phyloP scores from a whole-genome alignment of 2,113 vertebrate genomes.

The Neoarius graeffei region DNA sequence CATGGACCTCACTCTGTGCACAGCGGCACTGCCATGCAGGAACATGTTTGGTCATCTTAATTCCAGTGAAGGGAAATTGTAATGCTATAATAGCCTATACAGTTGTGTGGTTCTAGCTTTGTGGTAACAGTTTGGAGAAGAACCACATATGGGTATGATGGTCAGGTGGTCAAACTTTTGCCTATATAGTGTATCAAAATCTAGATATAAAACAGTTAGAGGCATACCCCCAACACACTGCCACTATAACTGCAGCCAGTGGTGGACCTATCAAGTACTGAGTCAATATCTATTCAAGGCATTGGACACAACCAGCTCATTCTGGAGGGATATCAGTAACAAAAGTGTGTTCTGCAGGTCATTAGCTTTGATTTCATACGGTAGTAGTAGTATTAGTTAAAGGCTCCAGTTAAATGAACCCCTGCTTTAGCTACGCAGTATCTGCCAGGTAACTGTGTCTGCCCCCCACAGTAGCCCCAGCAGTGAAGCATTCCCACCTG shows the following conservation, averaged over 20 bases:
- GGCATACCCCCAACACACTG: no score
- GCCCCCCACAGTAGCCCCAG: background rate
- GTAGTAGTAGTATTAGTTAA: background rate
- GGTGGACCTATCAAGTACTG: background rate
- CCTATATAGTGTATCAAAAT: background rate
- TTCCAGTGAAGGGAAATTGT: background rate
- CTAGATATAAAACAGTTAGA: background rate
- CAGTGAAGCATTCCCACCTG: conserved; percentile 21
- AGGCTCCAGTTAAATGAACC: background rate
- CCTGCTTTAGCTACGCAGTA: background rate
- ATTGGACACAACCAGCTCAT: background rate
- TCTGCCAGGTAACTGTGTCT: background rate
- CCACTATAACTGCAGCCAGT: background rate
- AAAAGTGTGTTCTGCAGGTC: background rate
- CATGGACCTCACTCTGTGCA: background rate
- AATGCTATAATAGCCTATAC: background rate
- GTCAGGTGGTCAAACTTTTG: background rate
- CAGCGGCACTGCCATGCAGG: background rate
- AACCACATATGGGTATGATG: background rate
- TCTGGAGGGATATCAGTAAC: background rate
- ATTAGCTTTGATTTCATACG: background rate
- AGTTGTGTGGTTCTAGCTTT: background rate
- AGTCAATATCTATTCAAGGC: background rate
- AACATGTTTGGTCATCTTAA: background rate
- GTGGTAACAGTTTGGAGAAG: background rate